Base-by-base conservation (phyloP, 2,797 vertebrate species). In the Macroramphosus scolopax region DNA sequence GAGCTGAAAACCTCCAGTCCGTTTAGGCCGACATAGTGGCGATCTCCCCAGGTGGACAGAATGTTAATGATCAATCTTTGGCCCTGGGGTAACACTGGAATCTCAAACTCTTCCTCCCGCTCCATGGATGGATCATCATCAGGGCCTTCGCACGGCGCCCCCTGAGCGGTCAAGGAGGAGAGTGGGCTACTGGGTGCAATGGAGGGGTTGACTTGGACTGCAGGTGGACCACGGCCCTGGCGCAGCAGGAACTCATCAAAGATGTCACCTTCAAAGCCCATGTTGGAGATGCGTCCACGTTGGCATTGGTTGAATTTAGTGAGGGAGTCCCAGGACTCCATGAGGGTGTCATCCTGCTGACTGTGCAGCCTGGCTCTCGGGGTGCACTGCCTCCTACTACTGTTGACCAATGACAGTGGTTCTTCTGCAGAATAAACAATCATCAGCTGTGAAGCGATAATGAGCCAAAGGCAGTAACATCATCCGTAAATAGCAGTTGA, bases 11-110 rank as follows among this genome's bases (percentile, higher is more conserved):
- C 88, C 77, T 99, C 94, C 29, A 99, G 87, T 17, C 96, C 93
- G 0, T 97, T 98, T 11, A 99, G 94, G 37, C 97, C 97, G 1
- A 98, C 93, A 0, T 98, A 98, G 78, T 96, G 95, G 2, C 95
- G 90, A 82, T 99, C 97, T 3, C 97, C 97, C 97, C 97, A 99
- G 0, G 97, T 98, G 17, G 95, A 94, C 38, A 60, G 58, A 77
- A 99, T 94, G 75, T 91, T 86, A 16, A 99, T 83, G 36, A 92
- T 78, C 71, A 99, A 77, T 56, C 76, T 89, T 60, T 90, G 93
- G 4, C 97, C 97, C 1, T 77, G 85, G 0, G 97, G 97, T 43
- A 98, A 80, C 64, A 95, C 89, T 0, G 97, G 97, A 78, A 99
- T 98, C 80, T 91, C 90, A 51, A 99, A 99, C 31, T 90, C 90